These are phyloP conservation scores for Eristalinus aeneus DNA, from an alignment of 2,888 invertebrate species.

Conservation along the genomic window DNA sequence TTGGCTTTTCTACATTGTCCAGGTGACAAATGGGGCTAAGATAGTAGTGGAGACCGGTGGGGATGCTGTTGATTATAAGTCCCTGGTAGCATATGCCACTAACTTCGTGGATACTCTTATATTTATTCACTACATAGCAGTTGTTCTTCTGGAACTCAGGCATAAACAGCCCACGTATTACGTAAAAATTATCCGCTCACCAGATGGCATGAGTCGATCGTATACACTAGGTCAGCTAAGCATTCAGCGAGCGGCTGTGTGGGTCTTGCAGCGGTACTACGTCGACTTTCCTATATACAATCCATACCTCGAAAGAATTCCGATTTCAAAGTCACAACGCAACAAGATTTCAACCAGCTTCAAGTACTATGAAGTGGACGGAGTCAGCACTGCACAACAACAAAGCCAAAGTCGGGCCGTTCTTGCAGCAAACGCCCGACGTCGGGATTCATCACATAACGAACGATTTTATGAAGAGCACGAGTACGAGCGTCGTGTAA, in stretches of 20 bases:
- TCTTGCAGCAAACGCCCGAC: slow-evolving; percentile 88
- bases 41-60: slow-evolving; percentile 88
- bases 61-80: slow-evolving; percentile 91
- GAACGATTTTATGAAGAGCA: slow-evolving; percentile 99
- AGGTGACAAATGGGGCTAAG: slow-evolving; percentile 89
- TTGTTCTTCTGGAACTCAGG: slow-evolving; percentile 95
- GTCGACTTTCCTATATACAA: slow-evolving; percentile 98
- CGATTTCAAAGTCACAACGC: slow-evolving; percentile 90
- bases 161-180: slow-evolving; percentile 95
- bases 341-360: slow-evolving; percentile 90
- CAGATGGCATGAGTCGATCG: slow-evolving; percentile 95
- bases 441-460: slow-evolving; percentile 95
- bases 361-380: slow-evolving; percentile 99
- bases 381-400: slow-evolving; percentile 85
- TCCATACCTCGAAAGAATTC: slow-evolving; percentile 95
- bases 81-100: slow-evolving; percentile 94
- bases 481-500: slow-evolving; percentile 95
- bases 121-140: slow-evolving; percentile 96
- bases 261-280: slow-evolving; percentile 97
- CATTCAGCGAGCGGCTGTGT: slow-evolving; percentile 96
- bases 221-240: slow-evolving; percentile 95
- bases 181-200: slow-evolving; percentile 94
- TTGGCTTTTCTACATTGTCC: slow-evolving; percentile 98
- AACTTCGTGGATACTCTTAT: slow-evolving; percentile 96
- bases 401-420: slow-evolving; percentile 87